These are phyloP conservation scores for Pseudomugil gertrudae DNA, from an alignment of 2,797 vertebrate genomes.

Conservation along the genomic window DNA sequence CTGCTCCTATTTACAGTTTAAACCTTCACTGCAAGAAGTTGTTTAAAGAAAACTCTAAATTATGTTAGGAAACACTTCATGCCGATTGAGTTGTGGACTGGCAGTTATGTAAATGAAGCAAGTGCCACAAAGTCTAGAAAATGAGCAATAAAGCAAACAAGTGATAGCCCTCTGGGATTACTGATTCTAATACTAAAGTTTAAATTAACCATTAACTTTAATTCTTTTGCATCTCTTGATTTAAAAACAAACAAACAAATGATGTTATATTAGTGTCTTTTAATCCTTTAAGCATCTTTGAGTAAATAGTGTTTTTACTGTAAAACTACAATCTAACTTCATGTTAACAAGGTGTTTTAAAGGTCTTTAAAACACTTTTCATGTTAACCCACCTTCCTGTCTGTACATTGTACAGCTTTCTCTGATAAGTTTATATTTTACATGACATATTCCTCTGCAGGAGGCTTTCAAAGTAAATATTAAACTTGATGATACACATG, in stretches of 20 bases:
- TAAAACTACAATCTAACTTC: not conserved
- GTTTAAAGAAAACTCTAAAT: no score
- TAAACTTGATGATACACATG: slow-evolving; percentile 25
- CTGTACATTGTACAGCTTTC: not conserved
- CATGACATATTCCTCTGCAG: not conserved
- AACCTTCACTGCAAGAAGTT: no score
- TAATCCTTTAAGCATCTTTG: not conserved
- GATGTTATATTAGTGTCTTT: not conserved
- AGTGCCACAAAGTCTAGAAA: not conserved
- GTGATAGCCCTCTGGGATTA: not conserved
- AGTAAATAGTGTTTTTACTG: not conserved
- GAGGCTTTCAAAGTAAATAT: slow-evolving; percentile 14
- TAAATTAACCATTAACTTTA: not conserved
- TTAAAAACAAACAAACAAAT: not conserved
- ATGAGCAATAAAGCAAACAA: not conserved
- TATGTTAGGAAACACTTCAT: no score
- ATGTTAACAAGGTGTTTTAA: not conserved
- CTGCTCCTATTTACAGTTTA: no score
- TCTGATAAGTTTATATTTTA: not conserved
- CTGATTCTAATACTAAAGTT: not conserved
- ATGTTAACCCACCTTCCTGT: no score
- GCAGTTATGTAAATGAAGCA: not conserved
- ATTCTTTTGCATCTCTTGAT: not conserved
- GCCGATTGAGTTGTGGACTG: no score
- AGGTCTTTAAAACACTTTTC: not conserved